These are phyloP conservation scores for Sinocyclocheilus rhinocerous DNA, from an alignment of 2,113 vertebrate species.

Conservation along the genomic window DNA sequence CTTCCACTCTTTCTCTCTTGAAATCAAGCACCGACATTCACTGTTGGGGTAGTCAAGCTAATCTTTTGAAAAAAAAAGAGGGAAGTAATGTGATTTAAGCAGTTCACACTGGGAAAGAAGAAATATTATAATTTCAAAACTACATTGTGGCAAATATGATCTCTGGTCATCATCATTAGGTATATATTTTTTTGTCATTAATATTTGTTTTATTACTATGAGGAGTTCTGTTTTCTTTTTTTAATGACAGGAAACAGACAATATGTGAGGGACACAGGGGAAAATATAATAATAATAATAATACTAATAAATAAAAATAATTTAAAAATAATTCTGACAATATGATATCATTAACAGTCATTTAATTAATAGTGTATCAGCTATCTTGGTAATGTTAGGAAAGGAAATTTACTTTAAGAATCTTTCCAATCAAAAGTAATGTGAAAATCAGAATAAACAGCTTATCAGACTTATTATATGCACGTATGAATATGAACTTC, in stretches of 20 bases:
- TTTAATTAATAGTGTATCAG: neutral
- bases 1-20: slow-evolving; percentile 19
- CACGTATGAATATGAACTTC: neutral
- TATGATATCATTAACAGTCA: neutral
- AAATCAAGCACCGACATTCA: slow-evolving; percentile 9
- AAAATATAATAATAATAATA: neutral
- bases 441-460: neutral
- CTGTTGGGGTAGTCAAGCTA: neutral
- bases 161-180: neutral
- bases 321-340: neutral
- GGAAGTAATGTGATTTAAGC: neutral
- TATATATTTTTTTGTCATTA: neutral
- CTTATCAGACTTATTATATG: too few relatives aligned
- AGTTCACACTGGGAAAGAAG: neutral
- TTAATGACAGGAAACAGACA: neutral
- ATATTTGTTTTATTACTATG: neutral
- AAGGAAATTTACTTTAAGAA: neutral
- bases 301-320: neutral
- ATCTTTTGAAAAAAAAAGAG: neutral
- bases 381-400: neutral
- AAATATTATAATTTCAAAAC: too few relatives aligned
- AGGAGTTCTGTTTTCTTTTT: neutral
- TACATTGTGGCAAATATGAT: neutral
- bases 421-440: neutral
- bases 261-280: neutral